A percentile compares a stretch with the other conserved stretches of the same genome.
phyloP scores from a whole-genome alignment of 2,888 invertebrate species.

The Congeria kusceri region DNA sequence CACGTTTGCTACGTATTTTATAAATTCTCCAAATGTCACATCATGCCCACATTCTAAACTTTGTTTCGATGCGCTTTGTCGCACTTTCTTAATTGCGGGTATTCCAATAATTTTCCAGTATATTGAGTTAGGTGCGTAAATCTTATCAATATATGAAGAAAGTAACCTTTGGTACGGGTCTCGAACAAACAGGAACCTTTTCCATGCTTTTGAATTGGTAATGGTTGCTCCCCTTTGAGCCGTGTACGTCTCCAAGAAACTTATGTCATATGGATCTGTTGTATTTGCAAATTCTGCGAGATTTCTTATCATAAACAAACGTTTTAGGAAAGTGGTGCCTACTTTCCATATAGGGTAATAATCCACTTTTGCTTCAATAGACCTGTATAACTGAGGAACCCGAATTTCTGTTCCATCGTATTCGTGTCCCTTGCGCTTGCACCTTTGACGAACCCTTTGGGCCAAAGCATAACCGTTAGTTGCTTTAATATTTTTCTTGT shows the following conservation, averaged over 20 bases:
- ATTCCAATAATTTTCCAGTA: constrained; percentile 53
- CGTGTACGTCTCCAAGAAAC: constrained; percentile 17
- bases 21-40: constrained; percentile 25
- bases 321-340: constrained; percentile 42
- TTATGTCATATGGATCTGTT: constrained; percentile 40
- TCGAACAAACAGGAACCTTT: constrained; percentile 49
- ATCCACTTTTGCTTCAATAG: constrained; percentile 5
- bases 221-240: constrained; percentile 3
- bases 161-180: constrained; percentile 61
- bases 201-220: background rate
- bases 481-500: background rate
- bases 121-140: constrained; percentile 60
- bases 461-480: constrained; percentile 12
- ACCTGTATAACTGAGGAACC: background rate
- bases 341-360: constrained; percentile 47
- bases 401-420: background rate
- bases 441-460: background rate
- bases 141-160: constrained; percentile 63
- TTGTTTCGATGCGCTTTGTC: background rate
- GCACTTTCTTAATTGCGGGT: constrained; percentile 14
- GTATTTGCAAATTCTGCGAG: constrained; percentile 13
- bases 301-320: constrained; percentile 36
- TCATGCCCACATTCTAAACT: constrained; percentile 38
- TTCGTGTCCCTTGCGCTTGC: background rate
- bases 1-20: constrained; percentile 14